Evolutionary conservation across 2,797 vertebrate genomes (phyloP).

Genomic region (Enteromius mattozi): DNA sequence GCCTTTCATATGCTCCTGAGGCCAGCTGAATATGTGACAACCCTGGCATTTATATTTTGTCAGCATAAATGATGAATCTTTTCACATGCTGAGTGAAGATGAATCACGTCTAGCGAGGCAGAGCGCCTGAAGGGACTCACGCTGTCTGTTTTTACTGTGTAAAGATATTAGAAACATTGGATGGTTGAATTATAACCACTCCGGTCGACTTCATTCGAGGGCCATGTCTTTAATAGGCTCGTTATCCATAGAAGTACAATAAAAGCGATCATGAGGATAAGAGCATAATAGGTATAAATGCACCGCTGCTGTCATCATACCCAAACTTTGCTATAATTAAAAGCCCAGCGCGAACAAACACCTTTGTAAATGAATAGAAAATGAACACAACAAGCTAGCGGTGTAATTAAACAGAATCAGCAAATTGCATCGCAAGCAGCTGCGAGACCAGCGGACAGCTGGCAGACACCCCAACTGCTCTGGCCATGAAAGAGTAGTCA

Average conservation of each 20-base stretch:
- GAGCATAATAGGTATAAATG: constrained; percentile 26
- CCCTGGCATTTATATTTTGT: constrained; percentile 49
- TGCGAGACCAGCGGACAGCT: constrained; percentile 43
- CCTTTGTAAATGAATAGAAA: constrained; percentile 25
- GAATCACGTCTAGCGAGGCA: constrained; percentile 32
- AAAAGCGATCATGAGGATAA: constrained; percentile 21
- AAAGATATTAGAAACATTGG: constrained; percentile 47
- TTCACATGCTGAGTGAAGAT: constrained; percentile 45
- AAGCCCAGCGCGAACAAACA: neutral
- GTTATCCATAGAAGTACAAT: constrained; percentile 29
- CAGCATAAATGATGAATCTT: constrained; percentile 47
- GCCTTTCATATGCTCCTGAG: constrained; percentile 34
- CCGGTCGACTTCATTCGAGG: constrained; percentile 18
- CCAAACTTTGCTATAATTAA: constrained; percentile 40
- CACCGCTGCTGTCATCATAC: neutral
- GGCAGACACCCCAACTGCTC: constrained; percentile 59
- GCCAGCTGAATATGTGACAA: constrained; percentile 43
- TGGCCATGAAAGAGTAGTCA: constrained; percentile 69
- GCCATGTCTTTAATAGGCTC: constrained; percentile 20
- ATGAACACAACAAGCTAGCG: constrained; percentile 22
- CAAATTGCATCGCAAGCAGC: constrained; percentile 28
- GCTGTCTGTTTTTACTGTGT: constrained; percentile 46
- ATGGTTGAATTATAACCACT: constrained; percentile 39
- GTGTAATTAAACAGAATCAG: constrained; percentile 35
- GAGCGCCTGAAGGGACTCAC: constrained; percentile 39